Evolutionary conservation across 2,888 invertebrate species (phyloP).

Genomic region (Copidosoma aretas): DNA sequence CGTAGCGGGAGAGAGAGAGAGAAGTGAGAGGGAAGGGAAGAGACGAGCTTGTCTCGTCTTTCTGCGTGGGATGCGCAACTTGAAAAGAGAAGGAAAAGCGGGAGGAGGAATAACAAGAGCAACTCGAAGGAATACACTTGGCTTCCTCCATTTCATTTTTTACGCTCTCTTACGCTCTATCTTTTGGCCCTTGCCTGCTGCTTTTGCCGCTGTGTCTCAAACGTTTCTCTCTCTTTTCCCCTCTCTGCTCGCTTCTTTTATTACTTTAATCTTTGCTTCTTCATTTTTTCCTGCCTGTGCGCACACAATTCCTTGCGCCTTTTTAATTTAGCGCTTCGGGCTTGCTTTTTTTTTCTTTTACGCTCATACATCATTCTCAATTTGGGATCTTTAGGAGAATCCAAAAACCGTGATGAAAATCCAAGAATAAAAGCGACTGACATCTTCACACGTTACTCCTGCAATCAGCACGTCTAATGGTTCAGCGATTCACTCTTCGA

Average conservation of each 20-base stretch:
- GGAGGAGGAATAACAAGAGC: conserved; percentile 35
- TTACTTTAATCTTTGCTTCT: conserved; percentile 41
- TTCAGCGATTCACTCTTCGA: too few relatives aligned
- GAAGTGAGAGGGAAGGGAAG: neutral
- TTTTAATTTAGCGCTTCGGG: conserved; percentile 31
- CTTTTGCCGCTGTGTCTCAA: conserved; percentile 5
- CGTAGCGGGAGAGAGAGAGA: neutral
- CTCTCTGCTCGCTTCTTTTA: conserved; percentile 1
- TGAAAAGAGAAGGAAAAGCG: conserved; percentile 1
- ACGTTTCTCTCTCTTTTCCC: neutral
- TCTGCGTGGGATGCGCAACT: conserved; percentile 23
- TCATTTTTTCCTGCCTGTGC: conserved; percentile 18
- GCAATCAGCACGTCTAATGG: too few relatives aligned
- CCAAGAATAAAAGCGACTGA: too few relatives aligned
- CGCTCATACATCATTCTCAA: conserved; percentile 15
- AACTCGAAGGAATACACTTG: conserved; percentile 35
- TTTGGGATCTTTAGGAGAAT: too few relatives aligned
- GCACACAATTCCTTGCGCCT: conserved; percentile 22
- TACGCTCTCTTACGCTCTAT: conserved; percentile 34
- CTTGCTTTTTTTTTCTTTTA: conserved; percentile 27
- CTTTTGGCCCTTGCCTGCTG: conserved; percentile 15
- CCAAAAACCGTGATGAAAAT: too few relatives aligned
- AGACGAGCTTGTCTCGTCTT: conserved; percentile 9
- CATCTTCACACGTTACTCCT: too few relatives aligned
- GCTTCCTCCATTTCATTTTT: conserved; percentile 40